Base-by-base conservation (phyloP, 2,113 vertebrate genomes). In the Platysternon megacephalum region DNA sequence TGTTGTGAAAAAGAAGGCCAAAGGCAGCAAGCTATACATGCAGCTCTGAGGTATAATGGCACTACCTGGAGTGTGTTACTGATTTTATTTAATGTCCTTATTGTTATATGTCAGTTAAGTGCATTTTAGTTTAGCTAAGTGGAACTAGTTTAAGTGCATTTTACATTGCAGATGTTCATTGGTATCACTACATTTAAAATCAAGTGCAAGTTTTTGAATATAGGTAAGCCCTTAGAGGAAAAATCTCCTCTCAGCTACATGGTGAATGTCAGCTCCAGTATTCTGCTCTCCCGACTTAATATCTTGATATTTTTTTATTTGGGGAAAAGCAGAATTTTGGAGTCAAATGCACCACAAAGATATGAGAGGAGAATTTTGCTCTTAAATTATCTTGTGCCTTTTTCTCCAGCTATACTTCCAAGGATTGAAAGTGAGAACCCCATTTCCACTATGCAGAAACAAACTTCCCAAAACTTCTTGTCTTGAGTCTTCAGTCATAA, bases 41-140 rank as follows among this genome's bases (percentile, higher is more conserved):
- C 26, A 51, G 17, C n/a, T 44, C 2, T 76, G 39, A 76, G 24
- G 29, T 16, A 0, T 39, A 46, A 42, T 29, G 22, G 12, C n/a
- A 2, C 24, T 81, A 68, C 0, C 0, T 42, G 65, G n/a, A 84
- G 14, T 46, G 2, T 32, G 49, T 56, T 76, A 44, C 49, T 56
- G 48, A 6, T 82, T 88, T 29, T 53, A 26, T 44, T 78, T 72
- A n/a, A 35, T 74, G 9, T 26, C 21, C 3, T 11, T 55, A 0
- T n/a, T 22, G 39, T 87, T 61, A 2, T 12, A 3, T 49, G 53
- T 49, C 29, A 44, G 39, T 29, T 74, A 84, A 44, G 49, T 49
- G 49, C 49, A 49, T 49, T 49, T 49, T 49, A 49, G 49, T 49
- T 49, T 14, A 49, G 49, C 5, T 49, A 49, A 49, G 13, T 49